phyloP scores from a whole-genome alignment of 2,113 vertebrate species.

The Fulmarus glacialis region DNA sequence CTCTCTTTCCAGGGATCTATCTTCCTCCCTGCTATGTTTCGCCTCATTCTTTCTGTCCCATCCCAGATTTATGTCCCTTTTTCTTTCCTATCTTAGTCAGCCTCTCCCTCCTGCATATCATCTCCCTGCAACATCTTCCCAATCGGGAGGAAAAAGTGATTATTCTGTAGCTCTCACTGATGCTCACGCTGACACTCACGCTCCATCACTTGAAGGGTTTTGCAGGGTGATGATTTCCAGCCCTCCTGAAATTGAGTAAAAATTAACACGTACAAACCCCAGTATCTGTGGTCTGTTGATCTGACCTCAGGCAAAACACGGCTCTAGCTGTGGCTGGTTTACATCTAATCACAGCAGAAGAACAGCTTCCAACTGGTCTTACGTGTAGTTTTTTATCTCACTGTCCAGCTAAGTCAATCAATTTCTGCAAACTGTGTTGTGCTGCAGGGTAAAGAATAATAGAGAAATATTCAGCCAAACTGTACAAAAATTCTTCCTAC shows the following conservation, averaged over 20 bases:
- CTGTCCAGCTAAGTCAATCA: constrained; percentile 52
- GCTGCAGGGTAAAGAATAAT: constrained; percentile 43
- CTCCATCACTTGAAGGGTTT: neutral
- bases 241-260: neutral
- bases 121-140: neutral
- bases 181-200: neutral
- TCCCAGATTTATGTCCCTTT: neutral
- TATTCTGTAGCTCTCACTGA: neutral
- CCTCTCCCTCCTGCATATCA: neutral
- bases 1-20: neutral
- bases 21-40: neutral
- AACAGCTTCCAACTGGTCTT: neutral
- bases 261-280: neutral
- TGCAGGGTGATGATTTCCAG: neutral
- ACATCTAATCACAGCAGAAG: constrained; percentile 30
- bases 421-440: constrained; percentile 45
- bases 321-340: constrained; percentile 23
- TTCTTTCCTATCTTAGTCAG: neutral
- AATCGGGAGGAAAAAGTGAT: neutral
- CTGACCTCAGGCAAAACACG: constrained; percentile 26
- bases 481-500: neutral
- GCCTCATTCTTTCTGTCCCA: neutral
- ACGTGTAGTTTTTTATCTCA: constrained; percentile 51
- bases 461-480: neutral
- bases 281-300: neutral